Percentiles rank a stretch among this genome's conserved stretches.
Conservation (phyloP, 2,888 invertebrate species). For the Meghimatium bilineatum region DNA sequence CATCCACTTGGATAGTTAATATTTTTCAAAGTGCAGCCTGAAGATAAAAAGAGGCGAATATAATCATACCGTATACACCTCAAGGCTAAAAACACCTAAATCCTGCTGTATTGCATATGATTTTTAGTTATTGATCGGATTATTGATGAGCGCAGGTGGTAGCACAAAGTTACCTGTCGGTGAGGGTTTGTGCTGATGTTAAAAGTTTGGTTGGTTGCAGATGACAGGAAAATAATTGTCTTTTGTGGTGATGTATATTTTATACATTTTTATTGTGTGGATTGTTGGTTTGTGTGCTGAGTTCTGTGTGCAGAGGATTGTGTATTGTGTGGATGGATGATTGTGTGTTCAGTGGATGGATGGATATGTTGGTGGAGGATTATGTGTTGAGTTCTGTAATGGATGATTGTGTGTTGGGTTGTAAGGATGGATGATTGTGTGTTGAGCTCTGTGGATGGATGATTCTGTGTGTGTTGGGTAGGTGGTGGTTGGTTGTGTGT, state of each 20-base stretch:
- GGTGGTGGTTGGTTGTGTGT: no score
- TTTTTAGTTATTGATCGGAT: not conserved
- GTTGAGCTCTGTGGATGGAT: no score
- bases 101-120: slow-evolving; percentile 2
- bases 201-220: not conserved
- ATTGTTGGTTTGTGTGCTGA: no score
- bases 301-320: no score
- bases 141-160: slow-evolving; percentile 4
- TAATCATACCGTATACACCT: not conserved
- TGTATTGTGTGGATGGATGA: no score
- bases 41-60: not conserved
- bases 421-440: no score
- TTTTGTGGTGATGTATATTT: not conserved
- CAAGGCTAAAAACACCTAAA: not conserved
- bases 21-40: not conserved
- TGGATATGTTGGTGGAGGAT: no score
- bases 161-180: not conserved
- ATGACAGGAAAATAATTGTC: not conserved
- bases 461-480: no score
- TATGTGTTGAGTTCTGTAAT: no score
- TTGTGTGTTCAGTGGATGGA: no score
- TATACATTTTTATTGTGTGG: not conserved
- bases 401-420: no score
- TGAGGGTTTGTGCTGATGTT: not conserved
- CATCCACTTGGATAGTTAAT: not conserved